phyloP scores from a whole-genome alignment of 2,113 vertebrate genomes.

The Phalacrocorax carbo region DNA sequence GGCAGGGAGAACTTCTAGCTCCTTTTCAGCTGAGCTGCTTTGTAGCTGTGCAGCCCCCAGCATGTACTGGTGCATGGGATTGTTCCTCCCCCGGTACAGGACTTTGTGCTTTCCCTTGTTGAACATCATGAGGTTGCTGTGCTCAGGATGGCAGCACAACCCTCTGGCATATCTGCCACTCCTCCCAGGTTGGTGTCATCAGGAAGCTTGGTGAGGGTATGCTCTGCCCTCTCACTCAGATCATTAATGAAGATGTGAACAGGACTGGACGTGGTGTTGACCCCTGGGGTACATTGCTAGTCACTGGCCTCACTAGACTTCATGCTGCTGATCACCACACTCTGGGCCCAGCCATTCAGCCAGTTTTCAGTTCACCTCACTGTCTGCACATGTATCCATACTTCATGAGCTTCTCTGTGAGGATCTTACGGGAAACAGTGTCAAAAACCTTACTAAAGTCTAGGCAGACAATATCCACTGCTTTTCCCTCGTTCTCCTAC shows the following conservation, averaged over 20 bases:
- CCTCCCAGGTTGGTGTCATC: not conserved
- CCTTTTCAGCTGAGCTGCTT: not conserved
- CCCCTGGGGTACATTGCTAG: not conserved
- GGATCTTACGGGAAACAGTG: not conserved
- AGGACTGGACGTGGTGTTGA: not conserved
- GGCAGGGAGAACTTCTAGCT: not conserved
- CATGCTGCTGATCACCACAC: accelerated
- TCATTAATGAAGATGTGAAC: not conserved
- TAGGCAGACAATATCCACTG: not conserved
- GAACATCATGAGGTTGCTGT: not conserved
- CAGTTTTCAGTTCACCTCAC: not conserved
- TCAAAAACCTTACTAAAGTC: not conserved
- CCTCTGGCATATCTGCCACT: not conserved
- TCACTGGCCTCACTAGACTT: not conserved
- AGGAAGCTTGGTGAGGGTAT: not conserved
- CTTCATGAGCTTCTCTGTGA: not conserved
- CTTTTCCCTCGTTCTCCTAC: not conserved
- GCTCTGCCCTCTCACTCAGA: not conserved
- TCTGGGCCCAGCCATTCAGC: not conserved
- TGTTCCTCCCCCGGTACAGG: not conserved
- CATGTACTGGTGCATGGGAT: not conserved
- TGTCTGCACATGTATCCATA: not conserved
- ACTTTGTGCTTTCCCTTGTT: not conserved
- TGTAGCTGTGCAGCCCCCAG: not conserved
- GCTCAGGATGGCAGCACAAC: not conserved